These are phyloP conservation scores for Gobius niger DNA, from an alignment of 2,113 vertebrate species.

Conservation along the genomic window DNA sequence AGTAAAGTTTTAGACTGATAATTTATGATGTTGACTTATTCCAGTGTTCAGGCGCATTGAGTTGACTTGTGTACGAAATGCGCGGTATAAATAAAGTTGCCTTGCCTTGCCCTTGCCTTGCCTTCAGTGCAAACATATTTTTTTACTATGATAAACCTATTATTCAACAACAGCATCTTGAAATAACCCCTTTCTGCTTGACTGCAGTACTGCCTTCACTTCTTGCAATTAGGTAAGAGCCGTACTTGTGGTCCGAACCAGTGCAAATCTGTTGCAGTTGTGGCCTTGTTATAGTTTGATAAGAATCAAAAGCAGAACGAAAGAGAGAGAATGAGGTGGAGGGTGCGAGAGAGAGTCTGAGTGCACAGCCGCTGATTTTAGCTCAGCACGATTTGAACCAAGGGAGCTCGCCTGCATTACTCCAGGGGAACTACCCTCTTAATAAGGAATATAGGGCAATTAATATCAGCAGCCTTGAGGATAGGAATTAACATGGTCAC, in stretches of 20 bases:
- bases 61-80: too few relatives aligned
- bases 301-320: conserved; percentile 13
- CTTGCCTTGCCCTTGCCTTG: too few relatives aligned
- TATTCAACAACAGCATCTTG: not conserved
- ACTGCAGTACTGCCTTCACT: not conserved
- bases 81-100: too few relatives aligned
- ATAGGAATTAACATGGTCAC: conserved; percentile 30
- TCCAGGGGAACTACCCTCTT: conserved; percentile 53
- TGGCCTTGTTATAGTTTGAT: conserved; percentile 1
- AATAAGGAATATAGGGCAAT: conserved; percentile 66
- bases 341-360: not conserved
- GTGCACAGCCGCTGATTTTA: conserved; percentile 28
- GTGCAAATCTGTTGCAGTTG: not conserved
- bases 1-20: too few relatives aligned
- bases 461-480: conserved; percentile 55
- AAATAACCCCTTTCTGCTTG: not conserved
- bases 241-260: not conserved
- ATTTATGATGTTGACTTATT: too few relatives aligned
- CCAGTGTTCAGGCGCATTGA: too few relatives aligned
- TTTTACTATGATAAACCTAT: too few relatives aligned
- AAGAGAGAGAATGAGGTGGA: not conserved
- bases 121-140: too few relatives aligned
- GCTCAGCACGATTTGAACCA: conserved; percentile 14
- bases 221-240: not conserved
- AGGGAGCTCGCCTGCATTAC: conserved; percentile 55